Conservation (phyloP, 2,888 invertebrate genomes). For the Nephrotoma guestfalica region DNA sequence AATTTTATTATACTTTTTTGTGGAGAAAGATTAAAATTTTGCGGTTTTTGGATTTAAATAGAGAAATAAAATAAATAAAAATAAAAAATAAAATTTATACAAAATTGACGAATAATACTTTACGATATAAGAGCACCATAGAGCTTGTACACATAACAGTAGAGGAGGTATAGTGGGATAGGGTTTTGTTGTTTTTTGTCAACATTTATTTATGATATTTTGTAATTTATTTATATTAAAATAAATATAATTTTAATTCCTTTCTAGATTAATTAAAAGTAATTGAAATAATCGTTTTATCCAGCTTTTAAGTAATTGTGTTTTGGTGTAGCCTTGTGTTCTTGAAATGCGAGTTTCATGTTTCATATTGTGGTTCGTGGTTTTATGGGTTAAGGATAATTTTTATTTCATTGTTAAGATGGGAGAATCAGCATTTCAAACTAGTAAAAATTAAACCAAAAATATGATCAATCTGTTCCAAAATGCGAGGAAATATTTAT, state of each 20-base stretch:
- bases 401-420: background rate
- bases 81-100: background rate
- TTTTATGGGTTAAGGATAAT: background rate
- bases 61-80: background rate
- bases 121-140: background rate
- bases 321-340: background rate
- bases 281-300: background rate
- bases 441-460: too few relatives aligned
- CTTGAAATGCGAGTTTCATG: background rate
- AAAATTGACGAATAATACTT: background rate
- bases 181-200: background rate
- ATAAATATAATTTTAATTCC: background rate
- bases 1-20: background rate
- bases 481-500: too few relatives aligned
- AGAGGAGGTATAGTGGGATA: background rate
- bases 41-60: background rate
- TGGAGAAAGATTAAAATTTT: background rate
- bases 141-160: background rate
- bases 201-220: background rate
- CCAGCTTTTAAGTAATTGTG: background rate
- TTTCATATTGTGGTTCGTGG: background rate
- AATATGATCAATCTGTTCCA: too few relatives aligned
- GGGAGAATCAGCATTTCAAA: too few relatives aligned
- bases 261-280: background rate
- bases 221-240: background rate